These are phyloP conservation scores for Cotesia glomerata DNA, from an alignment of 1,140 invertebrate species.

Conservation along the genomic window DNA sequence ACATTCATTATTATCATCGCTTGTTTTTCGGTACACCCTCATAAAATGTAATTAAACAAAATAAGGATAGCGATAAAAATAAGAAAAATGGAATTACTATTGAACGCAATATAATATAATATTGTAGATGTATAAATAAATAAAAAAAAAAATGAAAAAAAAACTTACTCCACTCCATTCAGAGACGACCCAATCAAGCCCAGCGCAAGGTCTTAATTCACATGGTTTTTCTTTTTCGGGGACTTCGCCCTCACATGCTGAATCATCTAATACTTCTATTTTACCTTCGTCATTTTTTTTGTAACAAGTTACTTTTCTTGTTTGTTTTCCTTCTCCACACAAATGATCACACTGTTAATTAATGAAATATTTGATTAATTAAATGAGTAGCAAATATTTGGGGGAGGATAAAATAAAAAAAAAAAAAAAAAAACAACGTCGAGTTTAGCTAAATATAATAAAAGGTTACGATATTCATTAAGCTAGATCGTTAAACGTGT, in stretches of 20 bases:
- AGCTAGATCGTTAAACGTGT: too few relatives aligned
- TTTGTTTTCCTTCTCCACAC: conserved; percentile 84
- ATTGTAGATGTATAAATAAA: conserved; percentile 23
- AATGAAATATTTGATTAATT: conserved; percentile 27
- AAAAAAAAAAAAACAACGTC: background rate
- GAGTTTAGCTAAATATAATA: too few relatives aligned
- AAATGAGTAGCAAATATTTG: background rate
- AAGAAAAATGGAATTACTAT: conserved; percentile 30
- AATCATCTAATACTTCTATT: conserved; percentile 75
- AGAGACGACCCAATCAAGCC: conserved; percentile 88
- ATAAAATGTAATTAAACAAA: background rate
- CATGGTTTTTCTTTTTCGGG: conserved; percentile 76
- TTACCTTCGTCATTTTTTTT: conserved; percentile 72
- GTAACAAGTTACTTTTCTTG: conserved; percentile 76
- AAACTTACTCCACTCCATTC: conserved; percentile 86
- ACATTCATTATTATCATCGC: background rate
- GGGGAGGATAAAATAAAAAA: background rate
- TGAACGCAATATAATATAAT: conserved; percentile 26
- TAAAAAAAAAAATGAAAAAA: conserved; percentile 11
- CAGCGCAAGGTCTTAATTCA: conserved; percentile 83
- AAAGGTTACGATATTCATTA: too few relatives aligned
- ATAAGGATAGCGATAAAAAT: conserved; percentile 41
- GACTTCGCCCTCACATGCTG: conserved; percentile 72
- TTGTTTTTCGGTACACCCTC: too few relatives aligned
- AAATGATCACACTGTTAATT: conserved; percentile 79